A percentile compares a stretch with the other conserved stretches of the same genome.
Evolutionary conservation across 2,797 vertebrate species (phyloP).

Genomic region (Pseudocheirus occidentalis): DNA sequence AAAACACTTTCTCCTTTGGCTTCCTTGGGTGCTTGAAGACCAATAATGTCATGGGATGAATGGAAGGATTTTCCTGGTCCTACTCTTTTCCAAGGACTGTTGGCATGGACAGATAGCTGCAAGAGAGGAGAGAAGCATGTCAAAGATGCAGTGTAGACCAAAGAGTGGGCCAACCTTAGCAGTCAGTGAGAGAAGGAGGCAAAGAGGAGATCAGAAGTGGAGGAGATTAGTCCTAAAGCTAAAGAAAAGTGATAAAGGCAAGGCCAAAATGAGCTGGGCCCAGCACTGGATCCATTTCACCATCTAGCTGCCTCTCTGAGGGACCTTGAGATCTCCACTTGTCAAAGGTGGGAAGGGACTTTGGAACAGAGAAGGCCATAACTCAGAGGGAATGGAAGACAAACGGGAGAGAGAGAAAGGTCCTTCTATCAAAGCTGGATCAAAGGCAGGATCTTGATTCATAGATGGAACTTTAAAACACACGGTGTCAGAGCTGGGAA

Average conservation of each 20-base stretch:
- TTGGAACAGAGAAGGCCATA: background rate
- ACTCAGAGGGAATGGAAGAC: background rate
- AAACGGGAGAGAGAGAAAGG: background rate
- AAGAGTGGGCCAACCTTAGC: background rate
- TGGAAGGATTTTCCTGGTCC: conserved; percentile 77
- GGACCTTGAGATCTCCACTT: background rate
- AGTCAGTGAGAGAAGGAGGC: background rate
- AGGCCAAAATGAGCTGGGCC: background rate
- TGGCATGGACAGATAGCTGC: conserved; percentile 73
- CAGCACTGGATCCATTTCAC: background rate
- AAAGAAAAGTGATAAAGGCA: background rate
- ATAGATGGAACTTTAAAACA: background rate
- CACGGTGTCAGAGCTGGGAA: background rate
- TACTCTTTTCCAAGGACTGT: conserved; percentile 67
- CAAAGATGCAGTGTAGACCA: conserved; percentile 1
- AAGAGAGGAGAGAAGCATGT: conserved; percentile 62
- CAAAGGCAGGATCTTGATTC: background rate
- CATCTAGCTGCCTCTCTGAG: background rate
- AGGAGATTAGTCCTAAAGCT: background rate
- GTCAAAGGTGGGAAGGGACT: background rate
- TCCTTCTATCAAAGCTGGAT: background rate
- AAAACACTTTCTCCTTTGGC: conserved; percentile 77
- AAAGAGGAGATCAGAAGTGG: background rate
- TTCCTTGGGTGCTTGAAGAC: conserved; percentile 65
- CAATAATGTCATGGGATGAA: conserved; percentile 79